phyloP scores from a whole-genome alignment of 1,140 invertebrate genomes.

The Aplysia californica region DNA sequence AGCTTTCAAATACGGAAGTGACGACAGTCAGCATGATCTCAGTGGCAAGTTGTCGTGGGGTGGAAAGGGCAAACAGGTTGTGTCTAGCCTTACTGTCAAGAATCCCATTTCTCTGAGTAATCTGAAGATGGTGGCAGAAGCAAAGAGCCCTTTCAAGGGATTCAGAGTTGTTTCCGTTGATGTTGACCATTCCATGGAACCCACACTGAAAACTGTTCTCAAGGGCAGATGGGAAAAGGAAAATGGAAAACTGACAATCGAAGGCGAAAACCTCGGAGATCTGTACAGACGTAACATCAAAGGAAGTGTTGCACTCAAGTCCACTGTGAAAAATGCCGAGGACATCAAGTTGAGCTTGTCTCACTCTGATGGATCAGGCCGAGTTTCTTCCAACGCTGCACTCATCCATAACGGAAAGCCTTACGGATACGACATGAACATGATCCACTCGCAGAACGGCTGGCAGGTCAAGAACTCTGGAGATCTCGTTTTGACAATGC shows the following conservation, averaged over 20 bases:
- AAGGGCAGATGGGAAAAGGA: slow-evolving; percentile 3
- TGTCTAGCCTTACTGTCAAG: slow-evolving; percentile 10
- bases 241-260: background rate
- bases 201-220: slow-evolving; percentile 2
- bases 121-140: slow-evolving; percentile 9
- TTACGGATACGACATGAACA: slow-evolving; percentile 27
- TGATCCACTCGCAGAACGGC: slow-evolving; percentile 25
- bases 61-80: slow-evolving; percentile 7
- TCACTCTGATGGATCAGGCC: background rate
- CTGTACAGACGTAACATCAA: background rate
- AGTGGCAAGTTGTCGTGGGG: slow-evolving; percentile 10
- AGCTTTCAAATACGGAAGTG: slow-evolving; percentile 9
- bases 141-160: slow-evolving; percentile 13
- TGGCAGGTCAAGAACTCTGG: slow-evolving; percentile 35
- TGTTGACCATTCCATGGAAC: background rate
- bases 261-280: background rate
- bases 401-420: slow-evolving; percentile 29
- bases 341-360: background rate
- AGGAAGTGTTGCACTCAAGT: background rate
- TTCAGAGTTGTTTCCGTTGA: background rate
- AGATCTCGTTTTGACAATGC: slow-evolving; percentile 5
- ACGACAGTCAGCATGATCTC: slow-evolving; percentile 14
- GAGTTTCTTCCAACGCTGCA: background rate
- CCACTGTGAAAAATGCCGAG: background rate
- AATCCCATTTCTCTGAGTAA: slow-evolving; percentile 29